Conservation (phyloP, 1,140 invertebrate species). For the Araneus ventricosus region DNA sequence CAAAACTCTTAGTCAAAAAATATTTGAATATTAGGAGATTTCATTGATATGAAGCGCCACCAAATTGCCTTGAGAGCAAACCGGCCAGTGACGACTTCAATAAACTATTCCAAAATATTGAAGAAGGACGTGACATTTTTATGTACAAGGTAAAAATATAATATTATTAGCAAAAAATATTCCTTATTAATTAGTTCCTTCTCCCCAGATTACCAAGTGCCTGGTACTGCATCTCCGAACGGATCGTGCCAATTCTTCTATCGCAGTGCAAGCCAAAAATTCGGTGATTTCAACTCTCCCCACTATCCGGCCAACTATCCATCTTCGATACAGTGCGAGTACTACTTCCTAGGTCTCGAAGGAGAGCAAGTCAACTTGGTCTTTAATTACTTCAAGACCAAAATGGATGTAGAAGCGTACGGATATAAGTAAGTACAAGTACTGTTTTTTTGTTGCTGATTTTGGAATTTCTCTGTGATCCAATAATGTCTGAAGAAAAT, state of each 20-base stretch:
- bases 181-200: neutral
- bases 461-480: too few species aligned
- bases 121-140: too few species aligned
- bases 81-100: too few species aligned
- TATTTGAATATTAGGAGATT: too few species aligned
- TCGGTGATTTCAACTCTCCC: conserved; percentile 96
- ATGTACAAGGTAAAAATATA: too few species aligned
- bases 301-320: conserved; percentile 97
- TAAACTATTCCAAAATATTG: too few species aligned
- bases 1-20: too few species aligned
- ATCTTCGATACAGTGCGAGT: conserved; percentile 94
- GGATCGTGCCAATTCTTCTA: conserved; percentile 95
- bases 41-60: too few species aligned
- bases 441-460: too few species aligned
- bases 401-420: conserved; percentile 80
- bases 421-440: conserved; percentile 71
- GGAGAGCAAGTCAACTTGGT: conserved; percentile 95
- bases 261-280: conserved; percentile 90
- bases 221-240: conserved; percentile 93
- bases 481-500: too few species aligned
- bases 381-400: conserved; percentile 95
- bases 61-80: too few species aligned
- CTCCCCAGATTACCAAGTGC: conserved; percentile 85
- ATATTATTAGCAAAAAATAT: too few species aligned
- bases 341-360: conserved; percentile 89